phyloP scores from a whole-genome alignment of 2,888 invertebrate species.

The Patella depressa region DNA sequence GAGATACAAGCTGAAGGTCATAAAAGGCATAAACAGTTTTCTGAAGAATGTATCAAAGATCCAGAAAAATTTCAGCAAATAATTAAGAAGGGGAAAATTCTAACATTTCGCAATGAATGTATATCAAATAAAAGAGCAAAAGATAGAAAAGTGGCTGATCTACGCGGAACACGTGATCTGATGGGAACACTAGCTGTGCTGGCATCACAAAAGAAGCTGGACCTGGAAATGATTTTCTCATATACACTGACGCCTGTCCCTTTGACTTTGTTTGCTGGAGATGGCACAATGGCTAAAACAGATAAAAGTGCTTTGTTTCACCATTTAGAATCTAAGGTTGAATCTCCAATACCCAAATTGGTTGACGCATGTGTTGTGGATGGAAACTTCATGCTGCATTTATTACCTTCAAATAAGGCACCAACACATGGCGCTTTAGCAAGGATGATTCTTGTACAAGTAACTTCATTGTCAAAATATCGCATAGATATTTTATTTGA shows the following conservation, averaged over 20 bases:
- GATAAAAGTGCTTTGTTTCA: not conserved
- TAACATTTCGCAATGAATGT: not conserved
- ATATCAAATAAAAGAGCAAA: not conserved
- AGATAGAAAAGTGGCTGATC: not conserved
- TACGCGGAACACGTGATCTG: not conserved
- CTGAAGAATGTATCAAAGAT: not conserved
- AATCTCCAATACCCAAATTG: not conserved
- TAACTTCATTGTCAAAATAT: not conserved
- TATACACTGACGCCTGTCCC: not conserved
- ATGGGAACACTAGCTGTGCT: not conserved
- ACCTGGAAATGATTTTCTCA: not conserved
- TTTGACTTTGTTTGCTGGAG: not conserved
- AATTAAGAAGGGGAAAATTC: conserved; percentile 1
- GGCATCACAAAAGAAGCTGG: not conserved
- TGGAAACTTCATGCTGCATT: not conserved
- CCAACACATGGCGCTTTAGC: not conserved
- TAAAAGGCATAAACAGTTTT: not conserved
- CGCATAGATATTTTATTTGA: not conserved
- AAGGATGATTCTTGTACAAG: not conserved
- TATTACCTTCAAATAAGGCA: not conserved
- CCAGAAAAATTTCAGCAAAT: not conserved
- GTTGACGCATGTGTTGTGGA: not conserved
- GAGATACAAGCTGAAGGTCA: not conserved
- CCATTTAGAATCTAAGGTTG: not conserved
- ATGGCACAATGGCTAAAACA: conserved; percentile 1